Percentiles rank a stretch among this genome's conserved stretches.
Conservation (phyloP, 2,888 invertebrate species). For the Stenurella melanura region DNA sequence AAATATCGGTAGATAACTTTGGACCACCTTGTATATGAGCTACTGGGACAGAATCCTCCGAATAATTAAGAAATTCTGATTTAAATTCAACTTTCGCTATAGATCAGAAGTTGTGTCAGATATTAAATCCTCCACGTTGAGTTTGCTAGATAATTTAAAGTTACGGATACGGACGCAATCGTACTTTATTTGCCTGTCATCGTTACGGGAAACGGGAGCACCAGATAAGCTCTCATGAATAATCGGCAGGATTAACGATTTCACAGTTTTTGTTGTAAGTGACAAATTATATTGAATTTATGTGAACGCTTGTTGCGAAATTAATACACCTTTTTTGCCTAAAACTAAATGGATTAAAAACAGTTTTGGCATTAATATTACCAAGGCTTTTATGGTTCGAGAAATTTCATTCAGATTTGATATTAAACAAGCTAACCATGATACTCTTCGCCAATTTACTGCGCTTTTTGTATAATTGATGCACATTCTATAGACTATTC, state of each 20-base stretch:
- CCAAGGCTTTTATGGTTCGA: no score
- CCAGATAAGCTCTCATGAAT: conserved; percentile 35
- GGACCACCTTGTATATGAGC: no score
- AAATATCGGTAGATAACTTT: no score
- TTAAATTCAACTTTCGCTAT: background rate
- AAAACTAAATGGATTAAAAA: background rate
- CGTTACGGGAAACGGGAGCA: conserved; percentile 19
- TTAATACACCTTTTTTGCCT: conserved; percentile 18
- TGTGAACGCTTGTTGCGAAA: conserved; percentile 5
- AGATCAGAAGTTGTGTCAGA: background rate
- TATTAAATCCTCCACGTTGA: background rate
- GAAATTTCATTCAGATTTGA: no score
- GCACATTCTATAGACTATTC: no score
- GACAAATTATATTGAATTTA: conserved; percentile 33
- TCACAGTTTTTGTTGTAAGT: conserved; percentile 26
- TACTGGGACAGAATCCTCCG: no score
- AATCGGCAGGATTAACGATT: conserved; percentile 34
- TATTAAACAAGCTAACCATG: no score
- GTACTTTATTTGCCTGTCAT: conserved; percentile 32
- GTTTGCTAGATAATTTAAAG: conserved; percentile 13
- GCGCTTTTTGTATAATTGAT: no score
- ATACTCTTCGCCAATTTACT: no score
- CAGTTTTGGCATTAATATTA: no score
- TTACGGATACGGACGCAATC: conserved; percentile 24
- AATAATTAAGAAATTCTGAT: background rate